Evolutionary conservation across 2,797 vertebrate genomes (phyloP).

Genomic region (Microhierax caerulescens): DNA sequence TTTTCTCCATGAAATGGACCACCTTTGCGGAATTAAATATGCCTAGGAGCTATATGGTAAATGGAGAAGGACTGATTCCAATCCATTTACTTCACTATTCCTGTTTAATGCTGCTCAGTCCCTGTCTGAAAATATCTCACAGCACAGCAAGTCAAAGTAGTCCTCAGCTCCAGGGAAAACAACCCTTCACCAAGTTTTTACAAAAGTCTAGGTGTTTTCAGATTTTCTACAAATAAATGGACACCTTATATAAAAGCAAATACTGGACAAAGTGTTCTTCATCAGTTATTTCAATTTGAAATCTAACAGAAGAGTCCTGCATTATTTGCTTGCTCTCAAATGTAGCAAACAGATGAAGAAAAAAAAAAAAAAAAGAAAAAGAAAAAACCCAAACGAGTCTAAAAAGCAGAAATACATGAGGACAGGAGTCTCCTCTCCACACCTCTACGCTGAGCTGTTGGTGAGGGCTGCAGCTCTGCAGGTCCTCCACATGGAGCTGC

Average conservation of each 20-base stretch:
- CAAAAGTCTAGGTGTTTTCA: not conserved
- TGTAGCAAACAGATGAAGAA: not conserved
- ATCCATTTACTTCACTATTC: not conserved
- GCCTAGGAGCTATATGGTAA: not conserved
- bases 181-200: not conserved
- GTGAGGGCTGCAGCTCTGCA: not conserved
- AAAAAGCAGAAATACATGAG: not conserved
- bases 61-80: not conserved
- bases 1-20: not conserved
- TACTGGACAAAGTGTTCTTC: not conserved
- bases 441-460: accelerated
- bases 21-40: not conserved
- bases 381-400: not conserved
- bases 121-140: not conserved
- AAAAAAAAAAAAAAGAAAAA: too few species aligned
- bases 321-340: not conserved
- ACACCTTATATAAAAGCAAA: not conserved
- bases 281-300: not conserved
- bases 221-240: not conserved
- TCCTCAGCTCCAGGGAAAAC: not conserved
- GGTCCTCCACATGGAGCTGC: not conserved
- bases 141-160: not conserved
- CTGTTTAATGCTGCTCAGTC: not conserved
- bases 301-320: not conserved
- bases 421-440: not conserved